Base-by-base conservation (phyloP, 2,888 invertebrate species). In the Eutolmus rufibarbis region DNA sequence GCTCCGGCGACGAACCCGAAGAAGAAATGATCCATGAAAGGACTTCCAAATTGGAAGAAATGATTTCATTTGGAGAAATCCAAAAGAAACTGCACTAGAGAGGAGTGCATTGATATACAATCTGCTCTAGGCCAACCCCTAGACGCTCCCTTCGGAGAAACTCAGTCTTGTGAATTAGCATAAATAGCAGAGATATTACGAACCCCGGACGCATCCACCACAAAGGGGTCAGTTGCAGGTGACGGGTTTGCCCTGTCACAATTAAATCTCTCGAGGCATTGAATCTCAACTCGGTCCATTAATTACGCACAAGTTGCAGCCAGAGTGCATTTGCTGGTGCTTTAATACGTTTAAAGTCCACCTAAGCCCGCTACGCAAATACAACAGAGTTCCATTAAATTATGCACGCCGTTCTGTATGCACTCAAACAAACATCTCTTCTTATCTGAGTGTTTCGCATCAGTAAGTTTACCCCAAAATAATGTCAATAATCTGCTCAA, bases 371-470 rank as follows among this genome's bases (percentile, higher is more conserved):
- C 23, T 19, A 9, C 43, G 78, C 78, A 78, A 51, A 66, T 66
- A 66, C 28, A 28, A 79, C 51, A 31, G 46, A 79, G 79, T 7
- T 28, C 51, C 79, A 51, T 51, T 79, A 79, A 79, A 51, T 46
- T 79, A 31, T 79, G 79, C 79, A 79, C 12, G 31, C 12, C 51
- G 28, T 16, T 9, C 56, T 28, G 56, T 14, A 19, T 9, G 23
- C 23, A 66, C 66, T 12, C 66, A 66, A 79, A 46, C 79, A 79
- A 79, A 79, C 28, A 31, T 40, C 28, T 79, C 28, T 51, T 46
- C 79, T 79, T 79, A 79, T 79, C 28, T 79, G 14, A 46, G 79
- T 51, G 31, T 16, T 79, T 79, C 79, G 79, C 51, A 79, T 46
- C 51, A 31, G 79, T 51, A 51, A 56, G 51, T 79, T 79, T 79